A percentile compares a stretch with the other conserved stretches of the same genome.
Conservation (phyloP, 2,797 vertebrate species). For the Ctenopoma kingsleyae region DNA sequence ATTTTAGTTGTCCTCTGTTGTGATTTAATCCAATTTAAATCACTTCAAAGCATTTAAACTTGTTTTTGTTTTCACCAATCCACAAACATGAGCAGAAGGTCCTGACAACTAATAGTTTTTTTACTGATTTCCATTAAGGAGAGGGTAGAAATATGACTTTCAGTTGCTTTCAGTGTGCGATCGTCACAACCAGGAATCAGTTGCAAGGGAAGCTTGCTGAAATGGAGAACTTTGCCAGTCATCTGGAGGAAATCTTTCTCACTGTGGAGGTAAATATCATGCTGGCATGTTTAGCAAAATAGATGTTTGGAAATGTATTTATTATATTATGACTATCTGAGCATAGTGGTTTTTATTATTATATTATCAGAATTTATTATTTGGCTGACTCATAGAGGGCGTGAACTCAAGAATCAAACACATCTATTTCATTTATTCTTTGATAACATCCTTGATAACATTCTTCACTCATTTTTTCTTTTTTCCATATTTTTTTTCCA, state of each 20-base stretch:
- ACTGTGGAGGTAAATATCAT: constrained; percentile 91
- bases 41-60: background rate
- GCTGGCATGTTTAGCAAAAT: background rate
- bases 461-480: background rate
- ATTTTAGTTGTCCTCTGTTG: constrained; percentile 3
- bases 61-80: background rate
- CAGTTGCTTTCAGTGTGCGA: constrained; percentile 81
- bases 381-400: background rate
- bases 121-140: constrained; percentile 15
- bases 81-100: background rate
- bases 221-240: constrained; percentile 94
- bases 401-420: background rate
- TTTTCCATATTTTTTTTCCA: background rate
- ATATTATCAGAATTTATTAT: constrained; percentile 1
- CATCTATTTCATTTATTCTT: constrained; percentile 14
- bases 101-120: background rate
- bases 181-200: constrained; percentile 82
- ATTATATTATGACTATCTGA: background rate
- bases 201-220: constrained; percentile 91
- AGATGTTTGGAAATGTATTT: constrained; percentile 2
- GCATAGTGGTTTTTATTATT: background rate
- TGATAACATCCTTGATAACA: background rate
- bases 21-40: background rate
- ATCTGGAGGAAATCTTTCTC: constrained; percentile 97
- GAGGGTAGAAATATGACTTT: background rate